phyloP scores from a whole-genome alignment of 2,888 invertebrate species.

The Coelopa pilipes region DNA sequence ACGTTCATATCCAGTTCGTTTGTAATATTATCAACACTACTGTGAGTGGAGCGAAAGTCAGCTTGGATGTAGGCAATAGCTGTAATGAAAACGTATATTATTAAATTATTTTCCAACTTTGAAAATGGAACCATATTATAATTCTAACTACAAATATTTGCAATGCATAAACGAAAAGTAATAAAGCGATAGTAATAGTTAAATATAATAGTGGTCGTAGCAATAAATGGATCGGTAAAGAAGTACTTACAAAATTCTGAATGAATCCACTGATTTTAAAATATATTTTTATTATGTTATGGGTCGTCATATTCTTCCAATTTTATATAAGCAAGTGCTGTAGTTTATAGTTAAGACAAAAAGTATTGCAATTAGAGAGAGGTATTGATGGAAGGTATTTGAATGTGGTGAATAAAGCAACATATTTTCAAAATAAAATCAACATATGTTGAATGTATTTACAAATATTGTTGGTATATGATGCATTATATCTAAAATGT shows the following conservation, averaged over 20 bases:
- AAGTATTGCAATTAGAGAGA: conserved; percentile 11
- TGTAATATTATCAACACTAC: conserved; percentile 59
- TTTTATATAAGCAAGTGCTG: conserved; percentile 65
- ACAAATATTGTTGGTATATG: no score
- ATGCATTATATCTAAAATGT: no score
- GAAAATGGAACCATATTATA: background rate
- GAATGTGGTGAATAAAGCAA: no score
- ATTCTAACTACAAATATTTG: background rate
- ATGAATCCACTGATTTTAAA: conserved; percentile 9
- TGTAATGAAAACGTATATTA: conserved; percentile 48
- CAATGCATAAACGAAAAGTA: background rate
- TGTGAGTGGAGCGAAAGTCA: conserved; percentile 54
- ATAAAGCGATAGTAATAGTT: background rate
- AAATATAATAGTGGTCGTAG: background rate
- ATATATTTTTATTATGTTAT: conserved; percentile 37
- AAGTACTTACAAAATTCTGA: conserved; percentile 24
- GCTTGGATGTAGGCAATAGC: conserved; percentile 62
- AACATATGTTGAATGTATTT: no score
- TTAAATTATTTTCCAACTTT: background rate
- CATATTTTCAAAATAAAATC: no score
- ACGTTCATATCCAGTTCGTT: conserved; percentile 54
- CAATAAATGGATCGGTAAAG: background rate
- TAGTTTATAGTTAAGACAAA: conserved; percentile 35
- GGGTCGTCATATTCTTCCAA: conserved; percentile 60
- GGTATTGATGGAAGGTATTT: no score